These are phyloP conservation scores for Steinernema khuongi DNA, from an alignment of 1,140 invertebrate genomes.

Conservation along the genomic window DNA sequence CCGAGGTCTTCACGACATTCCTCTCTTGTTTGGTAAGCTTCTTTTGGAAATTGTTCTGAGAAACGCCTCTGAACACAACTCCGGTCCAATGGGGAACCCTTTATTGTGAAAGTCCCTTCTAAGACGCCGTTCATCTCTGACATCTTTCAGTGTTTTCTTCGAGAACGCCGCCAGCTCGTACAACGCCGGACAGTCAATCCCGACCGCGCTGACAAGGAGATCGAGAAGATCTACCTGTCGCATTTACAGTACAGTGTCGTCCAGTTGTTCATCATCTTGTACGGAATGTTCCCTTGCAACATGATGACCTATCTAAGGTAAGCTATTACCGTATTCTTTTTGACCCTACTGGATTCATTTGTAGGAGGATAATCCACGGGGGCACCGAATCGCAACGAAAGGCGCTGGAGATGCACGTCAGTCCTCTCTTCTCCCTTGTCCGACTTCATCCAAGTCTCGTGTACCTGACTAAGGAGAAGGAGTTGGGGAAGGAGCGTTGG, in stretches of 20 bases:
- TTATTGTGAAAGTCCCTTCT: too few relatives aligned
- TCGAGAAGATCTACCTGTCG: neutral
- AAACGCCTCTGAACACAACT: too few relatives aligned
- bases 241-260: neutral
- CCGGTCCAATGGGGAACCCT: too few relatives aligned
- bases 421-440: neutral
- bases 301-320: neutral
- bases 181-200: neutral
- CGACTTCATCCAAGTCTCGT: neutral
- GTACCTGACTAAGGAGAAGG: neutral
- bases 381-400: neutral
- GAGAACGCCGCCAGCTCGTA: neutral
- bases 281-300: neutral
- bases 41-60: neutral
- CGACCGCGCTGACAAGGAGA: neutral
- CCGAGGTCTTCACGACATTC: neutral
- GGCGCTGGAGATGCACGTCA: neutral
- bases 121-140: too few relatives aligned
- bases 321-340: neutral
- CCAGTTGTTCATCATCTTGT: neutral
- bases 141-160: neutral
- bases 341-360: neutral
- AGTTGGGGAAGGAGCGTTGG: neutral
- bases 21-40: neutral
- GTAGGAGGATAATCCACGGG: neutral